These are phyloP conservation scores for Caenorhabditis sinica DNA, from an alignment of 2,888 invertebrate species.

Conservation along the genomic window DNA sequence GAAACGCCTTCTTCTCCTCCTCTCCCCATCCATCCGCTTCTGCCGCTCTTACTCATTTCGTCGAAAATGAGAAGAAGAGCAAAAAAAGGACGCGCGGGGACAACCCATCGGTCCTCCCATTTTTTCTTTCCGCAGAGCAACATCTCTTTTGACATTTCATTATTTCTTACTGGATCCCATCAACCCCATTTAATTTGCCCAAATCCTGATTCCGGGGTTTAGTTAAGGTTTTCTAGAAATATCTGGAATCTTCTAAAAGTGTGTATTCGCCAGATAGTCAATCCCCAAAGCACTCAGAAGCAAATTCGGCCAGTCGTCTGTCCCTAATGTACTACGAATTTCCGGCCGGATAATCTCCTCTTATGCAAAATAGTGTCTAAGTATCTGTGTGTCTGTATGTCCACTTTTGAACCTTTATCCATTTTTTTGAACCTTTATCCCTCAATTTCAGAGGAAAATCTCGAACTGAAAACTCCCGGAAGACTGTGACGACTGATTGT, in stretches of 20 bases:
- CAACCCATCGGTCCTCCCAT: slow-evolving; percentile 21
- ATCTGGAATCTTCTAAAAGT: background rate
- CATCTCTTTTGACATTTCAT: slow-evolving; percentile 28
- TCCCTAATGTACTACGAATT: too few relatives aligned
- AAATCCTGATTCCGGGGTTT: background rate
- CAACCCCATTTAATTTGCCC: background rate
- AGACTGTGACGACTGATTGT: slow-evolving; percentile 31
- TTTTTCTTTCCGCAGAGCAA: background rate
- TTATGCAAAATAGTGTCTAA: too few relatives aligned
- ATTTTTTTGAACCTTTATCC: too few relatives aligned
- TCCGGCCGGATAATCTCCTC: too few relatives aligned
- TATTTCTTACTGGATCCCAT: slow-evolving; percentile 14
- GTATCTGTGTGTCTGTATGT: too few relatives aligned
- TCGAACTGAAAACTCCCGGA: slow-evolving; percentile 8
- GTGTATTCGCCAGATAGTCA: too few relatives aligned
- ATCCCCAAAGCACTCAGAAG: too few relatives aligned
- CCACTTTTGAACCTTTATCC: too few relatives aligned
- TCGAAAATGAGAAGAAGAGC: slow-evolving; percentile 47
- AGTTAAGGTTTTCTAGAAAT: background rate
- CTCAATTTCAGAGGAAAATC: background rate
- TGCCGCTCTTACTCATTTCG: slow-evolving; percentile 47
- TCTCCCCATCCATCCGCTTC: background rate
- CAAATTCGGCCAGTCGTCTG: too few relatives aligned
- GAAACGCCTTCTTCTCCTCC: slow-evolving; percentile 49
- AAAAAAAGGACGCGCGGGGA: slow-evolving; percentile 22